Evolutionary conservation across 2,797 vertebrate species (phyloP), one percentile per base, ranked within the genome.

Genomic region (Lepus townsendii): DNA sequence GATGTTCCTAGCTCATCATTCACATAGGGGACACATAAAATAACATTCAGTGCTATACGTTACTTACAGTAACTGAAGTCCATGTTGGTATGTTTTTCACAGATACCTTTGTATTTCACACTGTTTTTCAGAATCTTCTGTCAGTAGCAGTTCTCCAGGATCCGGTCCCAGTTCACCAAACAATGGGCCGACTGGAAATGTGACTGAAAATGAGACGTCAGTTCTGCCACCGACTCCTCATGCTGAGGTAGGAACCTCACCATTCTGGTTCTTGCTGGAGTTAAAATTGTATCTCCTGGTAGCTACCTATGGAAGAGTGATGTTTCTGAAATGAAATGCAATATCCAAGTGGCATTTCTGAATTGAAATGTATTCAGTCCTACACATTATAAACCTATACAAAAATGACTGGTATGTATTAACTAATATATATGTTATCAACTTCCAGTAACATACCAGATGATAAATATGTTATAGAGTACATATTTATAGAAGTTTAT

Each of bases 121-220:
- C 63, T 98, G n/a, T 97, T 97, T 98, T 98, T 84, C 98, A 99
- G 99, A 99, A 97, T 99, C 99, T 79, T 99, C 99, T 32, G 98
- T 99, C 97, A 99, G 99, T 95, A 99, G 99, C 98, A 99, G 99
- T 97, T 99, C 99, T 93, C 99, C 99, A 90, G 99, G 99, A 85
- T 99, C 99, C 22, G 99, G 99, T 94, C 99, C 99, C 96, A 99
- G 99, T 98, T 99, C 99, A 94, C 99, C 99, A 95, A 99, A 99
- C 94, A 99, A 99, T 95, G 99, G 99, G 92, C 99, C 98, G 10
- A 98, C 99, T 98, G 99, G 98, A 98, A 99, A 99, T 96, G 98
- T 99, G 96, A 97, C 98, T 97, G 99, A 99, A 98, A 99, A 98
- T 20, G 99, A 99, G 97, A 98, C 98, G 88, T 99, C 99, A 0